Conservation (phyloP, 2,113 vertebrate species). For the Equus przewalskii region DNA sequence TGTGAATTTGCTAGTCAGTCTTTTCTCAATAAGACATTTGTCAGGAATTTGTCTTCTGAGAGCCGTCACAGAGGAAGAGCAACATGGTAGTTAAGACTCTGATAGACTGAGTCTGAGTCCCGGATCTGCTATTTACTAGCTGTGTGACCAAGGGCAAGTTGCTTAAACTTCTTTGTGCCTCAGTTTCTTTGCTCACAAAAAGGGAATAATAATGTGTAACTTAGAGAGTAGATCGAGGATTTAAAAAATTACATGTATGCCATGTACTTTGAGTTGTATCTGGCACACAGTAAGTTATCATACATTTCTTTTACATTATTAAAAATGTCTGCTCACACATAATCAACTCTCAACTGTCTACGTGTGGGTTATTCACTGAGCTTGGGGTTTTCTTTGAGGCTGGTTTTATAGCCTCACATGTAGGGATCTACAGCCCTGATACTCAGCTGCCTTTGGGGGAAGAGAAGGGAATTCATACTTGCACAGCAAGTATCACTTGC, state of each 20-base stretch:
- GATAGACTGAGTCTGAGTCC: neutral
- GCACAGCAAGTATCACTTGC: neutral
- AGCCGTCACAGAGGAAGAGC: neutral
- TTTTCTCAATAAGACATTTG: neutral
- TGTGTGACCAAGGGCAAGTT: neutral
- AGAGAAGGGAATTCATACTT: neutral
- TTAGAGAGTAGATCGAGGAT: neutral
- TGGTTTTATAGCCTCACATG: neutral
- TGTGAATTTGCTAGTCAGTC: neutral
- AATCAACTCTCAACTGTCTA: neutral
- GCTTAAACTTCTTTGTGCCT: neutral
- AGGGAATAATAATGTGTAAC: neutral
- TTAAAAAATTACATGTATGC: neutral
- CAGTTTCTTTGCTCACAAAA: constrained; percentile 12
- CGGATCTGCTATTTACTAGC: neutral
- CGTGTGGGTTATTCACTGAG: neutral
- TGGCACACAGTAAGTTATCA: neutral
- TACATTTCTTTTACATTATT: neutral
- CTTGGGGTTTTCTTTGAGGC: neutral
- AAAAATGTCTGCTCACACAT: neutral
- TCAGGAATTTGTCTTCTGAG: neutral
- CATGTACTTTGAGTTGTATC: neutral
- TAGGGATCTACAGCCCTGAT: neutral
- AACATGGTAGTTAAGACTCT: neutral
- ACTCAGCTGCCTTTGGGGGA: neutral